Evolutionary conservation across 1,140 invertebrate species (phyloP), one percentile per base, ranked within the genome.

Genomic region (Zaprionus davidi): DNA sequence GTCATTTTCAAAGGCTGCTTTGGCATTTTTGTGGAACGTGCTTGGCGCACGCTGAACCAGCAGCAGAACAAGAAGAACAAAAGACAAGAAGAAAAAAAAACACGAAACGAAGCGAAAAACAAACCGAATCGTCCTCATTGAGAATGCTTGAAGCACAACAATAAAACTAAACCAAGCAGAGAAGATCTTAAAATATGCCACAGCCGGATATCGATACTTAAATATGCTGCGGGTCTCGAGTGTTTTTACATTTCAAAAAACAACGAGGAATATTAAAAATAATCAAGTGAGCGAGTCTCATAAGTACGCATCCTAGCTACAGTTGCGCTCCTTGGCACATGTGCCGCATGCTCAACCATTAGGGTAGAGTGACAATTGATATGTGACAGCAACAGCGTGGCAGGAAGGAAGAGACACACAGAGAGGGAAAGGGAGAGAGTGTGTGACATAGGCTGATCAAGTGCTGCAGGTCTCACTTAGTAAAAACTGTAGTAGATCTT

Each of bases 131-230:
- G n/a, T 58, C 1, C 67, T 75, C 81, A 81, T 81, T 69, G 74
- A 71, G 55, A 81, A 81, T 85, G 72, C 71, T 65, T 49, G 22
- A 17, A 46, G 41, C 6, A 9, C 2, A 57, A 73, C 22, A 74
- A 71, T 36, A 76, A 66, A 58, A 51, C 46, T 51, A 51, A 73
- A 71, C 81, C 59, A 76, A 81, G 77, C 59, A 49, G 62, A 67
- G 69, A 38, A 68, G 36, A 41, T 53, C 56, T 82, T 73, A 65
- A 88, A 80, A 83, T 71, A 81, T 78, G 34, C 22, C 36, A 81
- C 64, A 83, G 84, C 83, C 84, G 84, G 84, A 88, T 88, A 88
- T 90, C 75, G 81, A 88, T 88, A 88, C 85, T 84, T 69, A 62
- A 68, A 57, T 55, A 71, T 73, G 41, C 69, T 81, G 76, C 76